Conservation (phyloP, 2,888 invertebrate species). For the Geotrupes spiniger region DNA sequence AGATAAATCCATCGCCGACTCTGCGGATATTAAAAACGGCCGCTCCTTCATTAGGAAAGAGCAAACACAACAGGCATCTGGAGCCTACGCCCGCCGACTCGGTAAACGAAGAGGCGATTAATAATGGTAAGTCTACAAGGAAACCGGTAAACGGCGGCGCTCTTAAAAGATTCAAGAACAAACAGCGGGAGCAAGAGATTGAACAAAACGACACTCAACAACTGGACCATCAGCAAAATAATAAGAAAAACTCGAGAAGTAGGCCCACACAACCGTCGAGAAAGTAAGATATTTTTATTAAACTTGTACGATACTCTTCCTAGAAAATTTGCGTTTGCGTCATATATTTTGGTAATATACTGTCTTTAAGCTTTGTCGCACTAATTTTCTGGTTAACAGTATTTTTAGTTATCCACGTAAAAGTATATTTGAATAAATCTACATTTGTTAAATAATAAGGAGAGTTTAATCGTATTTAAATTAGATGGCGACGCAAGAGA, state of each 20-base stretch:
- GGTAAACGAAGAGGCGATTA: slow-evolving; percentile 57
- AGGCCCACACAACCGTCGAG: slow-evolving; percentile 44
- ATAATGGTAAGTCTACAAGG: slow-evolving; percentile 52
- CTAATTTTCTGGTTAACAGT: no score
- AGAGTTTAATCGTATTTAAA: no score
- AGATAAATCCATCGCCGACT: slow-evolving; percentile 65
- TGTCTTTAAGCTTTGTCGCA: no score
- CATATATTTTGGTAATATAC: no score
- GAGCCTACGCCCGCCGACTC: slow-evolving; percentile 63
- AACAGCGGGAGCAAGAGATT: slow-evolving; percentile 47
- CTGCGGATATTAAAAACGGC: slow-evolving; percentile 73
- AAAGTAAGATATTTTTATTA: slow-evolving; percentile 22
- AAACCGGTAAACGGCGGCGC: slow-evolving; percentile 51
- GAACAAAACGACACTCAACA: slow-evolving; percentile 40
- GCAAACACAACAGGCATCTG: slow-evolving; percentile 56
- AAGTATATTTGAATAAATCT: no score
- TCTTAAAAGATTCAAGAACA: slow-evolving; percentile 58
- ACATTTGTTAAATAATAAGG: no score
- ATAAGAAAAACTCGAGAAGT: slow-evolving; percentile 35
- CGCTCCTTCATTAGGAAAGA: slow-evolving; percentile 58
- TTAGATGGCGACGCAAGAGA: no score
- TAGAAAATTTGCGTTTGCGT: background rate
- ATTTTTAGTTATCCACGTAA: no score
- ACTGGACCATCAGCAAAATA: slow-evolving; percentile 24
- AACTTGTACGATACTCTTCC: background rate